These are phyloP conservation scores for Lepus timidus DNA, from an alignment of 2,113 vertebrate species.

Conservation along the genomic window DNA sequence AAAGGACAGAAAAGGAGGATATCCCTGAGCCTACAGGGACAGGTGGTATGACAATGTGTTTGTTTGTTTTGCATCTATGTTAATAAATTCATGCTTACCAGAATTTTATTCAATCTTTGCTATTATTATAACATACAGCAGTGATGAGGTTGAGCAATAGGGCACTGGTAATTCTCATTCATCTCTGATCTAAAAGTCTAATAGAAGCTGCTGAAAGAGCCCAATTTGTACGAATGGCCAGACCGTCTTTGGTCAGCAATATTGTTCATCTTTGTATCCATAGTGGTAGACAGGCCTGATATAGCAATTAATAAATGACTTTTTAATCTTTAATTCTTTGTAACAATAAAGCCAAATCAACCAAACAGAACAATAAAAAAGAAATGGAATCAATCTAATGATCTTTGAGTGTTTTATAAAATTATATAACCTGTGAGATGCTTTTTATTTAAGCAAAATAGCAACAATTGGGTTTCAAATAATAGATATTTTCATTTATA, in stretches of 20 bases:
- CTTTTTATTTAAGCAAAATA: background rate
- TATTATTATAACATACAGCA: background rate
- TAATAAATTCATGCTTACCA: background rate
- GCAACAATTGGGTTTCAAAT: background rate
- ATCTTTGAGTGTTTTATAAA: background rate
- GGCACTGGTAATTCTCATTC: background rate
- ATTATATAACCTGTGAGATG: background rate
- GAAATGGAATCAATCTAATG: background rate
- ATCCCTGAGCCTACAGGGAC: background rate
- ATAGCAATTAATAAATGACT: background rate
- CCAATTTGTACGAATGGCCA: background rate
- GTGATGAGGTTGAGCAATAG: background rate
- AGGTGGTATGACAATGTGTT: background rate
- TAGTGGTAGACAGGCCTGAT: background rate
- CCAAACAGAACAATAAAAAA: too few species aligned
- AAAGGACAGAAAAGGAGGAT: background rate
- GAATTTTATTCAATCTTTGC: background rate
- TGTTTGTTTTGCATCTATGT: background rate
- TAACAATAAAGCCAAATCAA: background rate
- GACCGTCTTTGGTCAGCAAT: background rate
- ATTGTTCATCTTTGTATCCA: background rate
- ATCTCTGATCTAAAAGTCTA: background rate
- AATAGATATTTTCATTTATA: slow-evolving; percentile 24
- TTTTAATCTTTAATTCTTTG: background rate
- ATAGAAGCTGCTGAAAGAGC: background rate